Base-by-base conservation (phyloP, 2,797 vertebrate species). In the Thalassophryne amazonica region DNA sequence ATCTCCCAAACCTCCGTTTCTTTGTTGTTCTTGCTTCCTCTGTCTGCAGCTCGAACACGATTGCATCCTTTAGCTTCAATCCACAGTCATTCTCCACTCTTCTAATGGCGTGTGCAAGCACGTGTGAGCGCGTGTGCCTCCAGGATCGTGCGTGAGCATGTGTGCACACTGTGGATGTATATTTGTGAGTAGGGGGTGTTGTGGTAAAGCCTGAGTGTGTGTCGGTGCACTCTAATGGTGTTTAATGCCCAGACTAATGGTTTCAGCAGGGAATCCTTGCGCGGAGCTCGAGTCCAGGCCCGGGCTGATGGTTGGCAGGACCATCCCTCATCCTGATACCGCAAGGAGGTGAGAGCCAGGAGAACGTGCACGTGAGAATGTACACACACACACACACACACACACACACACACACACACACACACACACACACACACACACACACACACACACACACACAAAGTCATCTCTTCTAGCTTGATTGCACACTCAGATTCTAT, bases 261-360 rank as follows among this genome's bases (percentile, higher is more conserved):
- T 94, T 95, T 93, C 95, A 95, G 95, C 92, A 89, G 95, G 94
- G 94, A 97, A 93, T 95, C 93, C 94, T 95, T 93, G 93, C 92
- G 92, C 89, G 81, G 92, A 92, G 92, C 92, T 91, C 92, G 92
- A 93, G 94, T 93, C 92, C 93, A 93, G 92, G 93, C 91, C 91
- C 90, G 74, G 84, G 92, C 94, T 92, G 93, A 93, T 92, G 88
- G 91, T 92, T 95, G 95, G 94, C 94, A 96, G 94, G 92, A 93
- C 92, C 92, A 96, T 97, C 93, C 91, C 94, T 97, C 94, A 96
- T 96, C 93, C 91, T 93, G 91, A 81, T 83, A 79, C 74, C 52
- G 41, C 73, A 73, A 75, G 75, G 82, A 87, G 70, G 76, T 76
- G 66, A 80, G 76, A 75, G 80, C 78, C 83, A 73, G 71, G 83